Evolutionary conservation across 2,113 vertebrate species (phyloP).

Genomic region (Corvus hawaiiensis): DNA sequence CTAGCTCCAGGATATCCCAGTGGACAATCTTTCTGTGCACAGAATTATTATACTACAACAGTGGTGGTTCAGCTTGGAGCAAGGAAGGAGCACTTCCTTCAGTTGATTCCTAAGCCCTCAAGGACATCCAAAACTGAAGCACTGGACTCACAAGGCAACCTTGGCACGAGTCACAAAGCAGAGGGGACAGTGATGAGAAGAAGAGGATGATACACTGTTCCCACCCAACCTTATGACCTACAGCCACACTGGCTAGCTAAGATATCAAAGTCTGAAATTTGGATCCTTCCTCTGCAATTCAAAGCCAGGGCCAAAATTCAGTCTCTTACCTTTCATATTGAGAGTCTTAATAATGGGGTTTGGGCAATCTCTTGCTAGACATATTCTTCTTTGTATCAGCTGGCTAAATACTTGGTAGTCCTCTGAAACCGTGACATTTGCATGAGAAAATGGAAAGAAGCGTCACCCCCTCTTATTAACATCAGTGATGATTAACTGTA

Average conservation of each 20-base stretch:
- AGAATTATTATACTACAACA: background rate
- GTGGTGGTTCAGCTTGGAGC: background rate
- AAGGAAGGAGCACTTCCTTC: background rate
- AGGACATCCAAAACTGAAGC: background rate
- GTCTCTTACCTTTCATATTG: background rate
- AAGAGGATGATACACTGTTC: background rate
- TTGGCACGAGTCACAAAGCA: background rate
- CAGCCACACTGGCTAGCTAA: background rate
- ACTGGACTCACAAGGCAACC: background rate
- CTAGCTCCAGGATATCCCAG: background rate
- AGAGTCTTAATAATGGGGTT: background rate
- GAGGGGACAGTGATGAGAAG: background rate
- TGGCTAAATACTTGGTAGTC: background rate
- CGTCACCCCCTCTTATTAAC: background rate
- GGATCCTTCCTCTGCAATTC: background rate
- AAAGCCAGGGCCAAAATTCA: background rate
- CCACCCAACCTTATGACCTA: background rate
- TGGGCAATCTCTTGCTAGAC: background rate
- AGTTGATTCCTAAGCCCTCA: background rate
- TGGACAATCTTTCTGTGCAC: background rate
- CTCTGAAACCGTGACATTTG: background rate
- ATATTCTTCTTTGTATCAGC: background rate
- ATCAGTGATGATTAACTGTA: background rate
- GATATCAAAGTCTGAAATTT: background rate
- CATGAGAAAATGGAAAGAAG: background rate